Base-by-base conservation (phyloP, 2,797 vertebrate genomes). In the Echiichthys vipera region DNA sequence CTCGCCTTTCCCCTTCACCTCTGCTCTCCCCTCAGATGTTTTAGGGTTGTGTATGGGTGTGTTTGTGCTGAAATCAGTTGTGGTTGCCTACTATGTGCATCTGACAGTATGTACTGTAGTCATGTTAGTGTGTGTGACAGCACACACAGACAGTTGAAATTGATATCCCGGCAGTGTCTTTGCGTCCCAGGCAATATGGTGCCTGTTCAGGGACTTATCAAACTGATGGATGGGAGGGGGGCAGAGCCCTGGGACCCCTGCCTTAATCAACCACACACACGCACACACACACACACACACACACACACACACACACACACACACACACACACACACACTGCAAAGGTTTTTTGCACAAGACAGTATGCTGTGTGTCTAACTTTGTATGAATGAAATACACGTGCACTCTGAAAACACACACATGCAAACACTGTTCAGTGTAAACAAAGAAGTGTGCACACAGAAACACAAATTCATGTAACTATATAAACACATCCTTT, bases 141-240 rank as follows among this genome's bases (percentile, higher is more conserved):
- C 45, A 56, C 63, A 57, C 63, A 51, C 89, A 93, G 94, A 95
- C 92, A 82, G 93, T 86, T 91, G 89, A 95, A 96, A 96, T 95
- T 95, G 95, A 97, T 97, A 96, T 95, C 94, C 93, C 92, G 88
- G 92, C 93, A 88, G 84, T 95, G 94, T 90, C 92, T 92, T 93
- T 82, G 66, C n/a, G 61, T 96, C 95, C 95, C 95, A 95, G 95
- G 94, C 96, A 97, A 96, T 97, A 96, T 95, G 96, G 96, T 96
- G 94, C 93, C 95, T 96, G 82, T 96, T 96, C 95, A 94, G 94
- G 94, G 94, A 93, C 93, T 96, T 96, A 97, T 97, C 96, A 96
- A 93, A 92, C 93, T 97, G 96, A 98, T 97, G 94, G 95, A 97
- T 97, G 95, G 91, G 94, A 91, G 92, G 91, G 93, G 93, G 88